Base-by-base conservation (phyloP, 2,113 vertebrate species). In the mouse (Mus musculus) region DNA sequence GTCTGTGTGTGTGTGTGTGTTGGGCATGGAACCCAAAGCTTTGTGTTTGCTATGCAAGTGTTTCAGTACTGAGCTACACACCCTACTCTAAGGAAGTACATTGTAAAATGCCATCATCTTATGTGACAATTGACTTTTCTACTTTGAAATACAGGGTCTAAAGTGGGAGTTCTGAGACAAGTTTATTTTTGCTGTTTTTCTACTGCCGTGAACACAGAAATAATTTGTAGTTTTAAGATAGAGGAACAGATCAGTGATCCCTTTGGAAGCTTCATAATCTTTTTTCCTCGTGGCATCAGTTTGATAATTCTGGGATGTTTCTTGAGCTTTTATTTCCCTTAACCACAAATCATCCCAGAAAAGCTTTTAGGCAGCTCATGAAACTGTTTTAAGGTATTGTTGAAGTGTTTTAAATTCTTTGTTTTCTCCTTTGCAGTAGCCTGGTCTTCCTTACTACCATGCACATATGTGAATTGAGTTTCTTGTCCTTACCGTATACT, bases 241-340 rank as follows among this genome's bases (percentile, higher is more conserved):
- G n/a, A 80, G 88, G 46, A 54, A 88, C 52, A 46, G 67, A 81
- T 87, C 56, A 1, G 39, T 91, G 36, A 67, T 89, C 5, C 30
- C 28, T 75, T 76, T 26, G 77, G 90, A 36, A 90, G 8, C 54
- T 89, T 96, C 12, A 73, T 76, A 80, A 76, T 96, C n/a, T 94
- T 89, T 88, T 95, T 30, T 93, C 11, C 59, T 84, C 49, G 5
- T 87, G 36, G 69, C 75, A 85, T 89, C 82, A 86, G 2, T 88
- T 94, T 22, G 20, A 54, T 90, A 82, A 81, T 73, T 96, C 22
- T 91, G 78, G 42, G 91, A 75, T 87, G 56, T 90, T 96, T 81
- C 19, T 61, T 90, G 20, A 96, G 81, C 73, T 73, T 85, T 78
- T 88, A 89, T 69, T 96, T 92, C 30, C 63, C 16, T 63, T 73